Percentiles rank a stretch among this genome's conserved stretches.
phyloP scores from a whole-genome alignment of 2,888 invertebrate species.

The Tiliacea citrago region DNA sequence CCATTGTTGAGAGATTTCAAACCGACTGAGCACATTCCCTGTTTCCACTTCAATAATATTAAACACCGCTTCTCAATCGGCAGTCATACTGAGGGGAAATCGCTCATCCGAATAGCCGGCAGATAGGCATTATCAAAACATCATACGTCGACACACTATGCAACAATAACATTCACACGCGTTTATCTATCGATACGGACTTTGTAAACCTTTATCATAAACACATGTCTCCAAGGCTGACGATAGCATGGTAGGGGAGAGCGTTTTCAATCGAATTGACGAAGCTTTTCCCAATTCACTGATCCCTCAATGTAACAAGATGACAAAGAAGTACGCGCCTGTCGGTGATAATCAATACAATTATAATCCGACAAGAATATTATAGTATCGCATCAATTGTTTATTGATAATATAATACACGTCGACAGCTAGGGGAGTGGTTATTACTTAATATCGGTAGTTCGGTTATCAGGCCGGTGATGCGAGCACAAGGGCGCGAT shows the following conservation, averaged over 20 bases:
- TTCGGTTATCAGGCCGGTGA: conserved; percentile 86
- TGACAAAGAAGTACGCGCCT: conserved; percentile 33
- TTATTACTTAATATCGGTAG: conserved; percentile 87
- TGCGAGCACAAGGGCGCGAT: conserved; percentile 86
- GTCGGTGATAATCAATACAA: conserved; percentile 65
- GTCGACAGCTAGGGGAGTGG: conserved; percentile 85
- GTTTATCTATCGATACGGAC: conserved; percentile 65
- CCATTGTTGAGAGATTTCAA: conserved; percentile 73
- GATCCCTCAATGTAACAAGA: conserved; percentile 30
- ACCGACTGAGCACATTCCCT: conserved; percentile 73
- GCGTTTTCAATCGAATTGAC: conserved; percentile 20
- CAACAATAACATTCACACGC: conserved; percentile 73
- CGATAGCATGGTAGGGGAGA: conserved; percentile 33
- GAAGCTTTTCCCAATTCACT: conserved; percentile 36
- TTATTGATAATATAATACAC: conserved; percentile 82
- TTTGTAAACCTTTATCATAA: conserved; percentile 63
- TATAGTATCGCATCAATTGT: conserved; percentile 76
- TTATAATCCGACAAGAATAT: conserved; percentile 66
- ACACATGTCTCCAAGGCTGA: conserved; percentile 45
- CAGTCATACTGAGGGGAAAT: conserved; percentile 71
- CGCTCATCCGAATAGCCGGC: conserved; percentile 81
- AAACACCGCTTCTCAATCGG: conserved; percentile 71
- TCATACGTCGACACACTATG: conserved; percentile 72
- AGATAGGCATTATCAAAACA: conserved; percentile 82
- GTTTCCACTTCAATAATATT: conserved; percentile 80